Conservation (phyloP, 1,140 invertebrate species). For the Papilio polytes region DNA sequence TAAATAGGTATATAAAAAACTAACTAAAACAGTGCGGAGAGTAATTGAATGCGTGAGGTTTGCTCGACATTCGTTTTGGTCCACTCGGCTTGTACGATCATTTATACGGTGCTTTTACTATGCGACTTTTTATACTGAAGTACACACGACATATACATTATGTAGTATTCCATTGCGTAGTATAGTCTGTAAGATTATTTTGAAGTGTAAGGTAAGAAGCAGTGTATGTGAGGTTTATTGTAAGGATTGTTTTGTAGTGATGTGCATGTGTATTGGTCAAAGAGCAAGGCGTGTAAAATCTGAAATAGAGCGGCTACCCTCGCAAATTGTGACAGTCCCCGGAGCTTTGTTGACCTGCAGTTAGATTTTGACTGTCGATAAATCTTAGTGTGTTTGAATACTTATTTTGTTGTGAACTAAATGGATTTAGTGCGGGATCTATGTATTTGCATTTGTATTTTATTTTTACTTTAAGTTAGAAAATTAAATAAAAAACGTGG, state of each 20-base stretch:
- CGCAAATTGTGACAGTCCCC: constrained; percentile 68
- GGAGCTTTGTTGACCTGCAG: constrained; percentile 59
- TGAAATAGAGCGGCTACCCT: constrained; percentile 66
- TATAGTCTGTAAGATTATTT: background rate
- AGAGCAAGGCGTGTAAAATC: constrained; percentile 64
- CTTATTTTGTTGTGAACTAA: constrained; percentile 49
- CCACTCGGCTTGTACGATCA: constrained; percentile 56
- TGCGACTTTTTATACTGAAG: background rate
- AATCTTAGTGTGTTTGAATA: constrained; percentile 61
- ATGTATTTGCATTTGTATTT: background rate
- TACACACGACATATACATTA: background rate
- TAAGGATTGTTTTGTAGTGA: background rate
- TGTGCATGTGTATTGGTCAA: constrained; percentile 51
- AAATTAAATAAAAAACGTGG: too few relatives aligned
- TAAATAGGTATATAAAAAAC: background rate
- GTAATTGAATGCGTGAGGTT: constrained; percentile 78
- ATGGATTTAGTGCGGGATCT: constrained; percentile 31
- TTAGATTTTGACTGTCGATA: constrained; percentile 61
- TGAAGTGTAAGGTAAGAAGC: constrained; percentile 16
- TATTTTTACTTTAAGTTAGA: background rate
- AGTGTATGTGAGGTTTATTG: constrained; percentile 38
- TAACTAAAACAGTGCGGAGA: constrained; percentile 51
- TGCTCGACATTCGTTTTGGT: constrained; percentile 69
- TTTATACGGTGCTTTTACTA: constrained; percentile 56
- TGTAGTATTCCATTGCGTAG: constrained; percentile 36